A percentile compares a stretch with the other conserved stretches of the same genome.
These are phyloP conservation scores for Theretra japonica DNA, from an alignment of 2,888 invertebrate genomes.

Conservation along the genomic window DNA sequence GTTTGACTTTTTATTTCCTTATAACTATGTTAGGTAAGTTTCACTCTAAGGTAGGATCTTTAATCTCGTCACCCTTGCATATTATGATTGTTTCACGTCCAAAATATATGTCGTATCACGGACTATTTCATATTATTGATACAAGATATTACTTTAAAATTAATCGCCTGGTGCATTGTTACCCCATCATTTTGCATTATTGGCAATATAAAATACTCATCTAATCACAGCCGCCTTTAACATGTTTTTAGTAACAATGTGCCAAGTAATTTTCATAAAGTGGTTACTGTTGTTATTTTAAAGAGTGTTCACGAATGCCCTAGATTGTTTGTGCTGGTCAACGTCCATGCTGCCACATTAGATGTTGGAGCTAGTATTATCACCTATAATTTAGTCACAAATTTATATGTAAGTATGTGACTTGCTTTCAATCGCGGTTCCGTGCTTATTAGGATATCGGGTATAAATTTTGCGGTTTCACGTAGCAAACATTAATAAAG, in stretches of 20 bases:
- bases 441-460: not conserved
- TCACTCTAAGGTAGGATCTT: not conserved
- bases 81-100: not conserved
- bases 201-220: not conserved
- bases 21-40: no score
- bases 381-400: not conserved
- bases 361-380: not conserved
- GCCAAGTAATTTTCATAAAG: constrained; percentile 5
- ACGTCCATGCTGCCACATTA: constrained; percentile 1
- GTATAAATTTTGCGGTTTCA: no score
- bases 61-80: not conserved
- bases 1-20: no score
- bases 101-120: constrained; percentile 16
- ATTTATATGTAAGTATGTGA: not conserved
- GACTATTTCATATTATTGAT: not conserved
- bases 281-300: constrained; percentile 12
- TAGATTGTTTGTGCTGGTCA: not conserved
- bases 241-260: not conserved
- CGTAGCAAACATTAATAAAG: no score
- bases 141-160: not conserved
- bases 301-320: not conserved
- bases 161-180: constrained; percentile 6
- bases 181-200: not conserved
- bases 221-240: not conserved
- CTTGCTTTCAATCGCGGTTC: not conserved